Evolutionary conservation across 2,797 vertebrate genomes (phyloP).

Genomic region (Hoplostethus atlanticus): DNA sequence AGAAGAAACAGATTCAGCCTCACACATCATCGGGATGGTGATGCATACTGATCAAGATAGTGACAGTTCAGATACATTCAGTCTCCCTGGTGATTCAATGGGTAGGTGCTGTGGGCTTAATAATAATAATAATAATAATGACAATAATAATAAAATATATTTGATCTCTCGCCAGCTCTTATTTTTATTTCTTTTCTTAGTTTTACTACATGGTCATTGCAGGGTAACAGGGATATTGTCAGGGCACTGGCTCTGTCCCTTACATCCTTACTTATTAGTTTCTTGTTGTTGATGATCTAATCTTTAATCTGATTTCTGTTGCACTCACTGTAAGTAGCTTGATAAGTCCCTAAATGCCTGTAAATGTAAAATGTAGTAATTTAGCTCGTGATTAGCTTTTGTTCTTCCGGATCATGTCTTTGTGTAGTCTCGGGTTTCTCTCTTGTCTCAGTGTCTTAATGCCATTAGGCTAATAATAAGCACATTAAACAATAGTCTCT

Average conservation of each 20-base stretch:
- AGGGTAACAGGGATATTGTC: no score
- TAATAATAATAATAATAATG: neutral
- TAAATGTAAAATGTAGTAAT: neutral
- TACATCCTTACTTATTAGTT: no score
- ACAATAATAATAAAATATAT: neutral
- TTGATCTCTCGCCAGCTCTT: no score
- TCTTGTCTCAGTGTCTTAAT: conserved; percentile 58
- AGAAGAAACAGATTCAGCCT: conserved; percentile 41
- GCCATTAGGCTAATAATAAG: conserved; percentile 58
- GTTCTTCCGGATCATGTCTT: conserved; percentile 12
- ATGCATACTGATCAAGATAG: conserved; percentile 57
- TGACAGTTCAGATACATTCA: conserved; percentile 33
- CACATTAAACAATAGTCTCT: conserved; percentile 68
- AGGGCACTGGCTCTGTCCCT: no score
- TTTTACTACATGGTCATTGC: no score
- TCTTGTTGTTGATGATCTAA: no score
- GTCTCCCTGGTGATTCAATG: neutral
- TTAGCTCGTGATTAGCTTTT: neutral
- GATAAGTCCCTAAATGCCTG: neutral
- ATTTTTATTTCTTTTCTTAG: no score
- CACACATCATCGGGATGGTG: conserved; percentile 45
- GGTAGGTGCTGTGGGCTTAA: neutral
- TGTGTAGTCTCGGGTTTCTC: conserved; percentile 10
- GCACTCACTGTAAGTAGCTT: no score
- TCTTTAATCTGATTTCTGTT: no score